phyloP scores from a whole-genome alignment of 53 echinoderm and acorn worm genomes.

The Arbacia lixula region DNA sequence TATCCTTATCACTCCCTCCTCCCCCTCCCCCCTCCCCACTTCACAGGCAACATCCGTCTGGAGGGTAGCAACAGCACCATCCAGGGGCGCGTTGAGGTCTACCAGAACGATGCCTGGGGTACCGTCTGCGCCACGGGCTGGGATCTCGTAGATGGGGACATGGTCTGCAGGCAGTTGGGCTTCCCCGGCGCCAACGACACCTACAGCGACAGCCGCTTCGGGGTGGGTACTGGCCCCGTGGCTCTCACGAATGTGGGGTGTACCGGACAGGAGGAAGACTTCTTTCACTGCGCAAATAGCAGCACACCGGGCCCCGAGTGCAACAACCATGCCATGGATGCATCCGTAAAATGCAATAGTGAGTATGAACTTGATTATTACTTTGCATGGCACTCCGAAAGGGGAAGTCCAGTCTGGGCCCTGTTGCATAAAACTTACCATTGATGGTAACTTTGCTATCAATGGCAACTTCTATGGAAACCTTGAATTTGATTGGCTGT shows the following conservation, averaged over 20 bases:
- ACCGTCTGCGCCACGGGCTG: conserved; percentile 61
- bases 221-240: conserved; percentile 64
- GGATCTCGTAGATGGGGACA: conserved; percentile 53
- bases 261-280: conserved; percentile 36
- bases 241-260: conserved; percentile 74
- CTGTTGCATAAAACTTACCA: too few species aligned
- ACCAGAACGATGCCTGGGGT: conserved; percentile 42
- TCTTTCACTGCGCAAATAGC: conserved; percentile 68
- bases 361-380: not conserved
- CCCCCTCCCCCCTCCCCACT: too few species aligned
- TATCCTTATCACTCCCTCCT: too few species aligned
- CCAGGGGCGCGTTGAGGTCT: conserved; percentile 65
- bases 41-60: conserved; percentile 66
- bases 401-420: too few species aligned
- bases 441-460: too few species aligned
- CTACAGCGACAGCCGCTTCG: conserved; percentile 20
- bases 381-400: not conserved
- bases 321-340: conserved; percentile 74
- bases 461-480: not conserved
- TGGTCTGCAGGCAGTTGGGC: conserved; percentile 60
- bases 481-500: not conserved
- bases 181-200: conserved; percentile 59
- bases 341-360: conserved; percentile 77
- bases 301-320: conserved; percentile 12
- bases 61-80: conserved; percentile 35